A percentile compares a stretch with the other conserved stretches of the same genome.
phyloP scores from a whole-genome alignment of 1,140 invertebrate genomes.

The Mizuhopecten yessoensis region DNA sequence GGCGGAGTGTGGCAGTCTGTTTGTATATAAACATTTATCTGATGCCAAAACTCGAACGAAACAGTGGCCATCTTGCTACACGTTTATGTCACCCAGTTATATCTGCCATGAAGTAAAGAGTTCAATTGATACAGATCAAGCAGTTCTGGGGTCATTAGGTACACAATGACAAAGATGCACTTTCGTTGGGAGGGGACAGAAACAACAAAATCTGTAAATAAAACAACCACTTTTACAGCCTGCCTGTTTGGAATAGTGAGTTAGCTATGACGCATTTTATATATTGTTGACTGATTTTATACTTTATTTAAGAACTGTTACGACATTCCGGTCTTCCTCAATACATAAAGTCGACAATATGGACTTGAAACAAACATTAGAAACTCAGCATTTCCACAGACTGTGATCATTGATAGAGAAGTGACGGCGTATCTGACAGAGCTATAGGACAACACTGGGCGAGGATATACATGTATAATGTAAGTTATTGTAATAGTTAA shows the following conservation, averaged over 20 bases:
- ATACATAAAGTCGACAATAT: background rate
- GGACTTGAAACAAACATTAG: background rate
- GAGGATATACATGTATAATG: too few relatives aligned
- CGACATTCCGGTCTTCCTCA: background rate
- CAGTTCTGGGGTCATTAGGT: background rate
- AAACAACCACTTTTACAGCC: background rate
- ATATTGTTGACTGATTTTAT: background rate
- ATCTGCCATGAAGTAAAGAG: background rate
- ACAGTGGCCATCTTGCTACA: background rate
- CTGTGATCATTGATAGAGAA: background rate
- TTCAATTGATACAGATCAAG: conserved; percentile 20
- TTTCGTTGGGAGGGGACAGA: background rate
- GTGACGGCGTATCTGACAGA: background rate
- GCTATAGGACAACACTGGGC: too few relatives aligned
- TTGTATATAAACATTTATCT: conserved; percentile 29
- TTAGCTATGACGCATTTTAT: background rate
- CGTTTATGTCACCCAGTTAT: background rate
- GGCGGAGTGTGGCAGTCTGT: conserved; percentile 2
- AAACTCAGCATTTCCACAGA: background rate
- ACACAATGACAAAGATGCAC: background rate
- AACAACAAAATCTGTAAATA: background rate
- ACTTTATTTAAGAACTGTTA: background rate
- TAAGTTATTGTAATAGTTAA: too few relatives aligned
- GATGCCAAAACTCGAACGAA: conserved; percentile 32
- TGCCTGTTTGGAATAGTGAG: background rate